phyloP scores from a whole-genome alignment of 2,113 vertebrate genomes.

The Crocuta crocuta region DNA sequence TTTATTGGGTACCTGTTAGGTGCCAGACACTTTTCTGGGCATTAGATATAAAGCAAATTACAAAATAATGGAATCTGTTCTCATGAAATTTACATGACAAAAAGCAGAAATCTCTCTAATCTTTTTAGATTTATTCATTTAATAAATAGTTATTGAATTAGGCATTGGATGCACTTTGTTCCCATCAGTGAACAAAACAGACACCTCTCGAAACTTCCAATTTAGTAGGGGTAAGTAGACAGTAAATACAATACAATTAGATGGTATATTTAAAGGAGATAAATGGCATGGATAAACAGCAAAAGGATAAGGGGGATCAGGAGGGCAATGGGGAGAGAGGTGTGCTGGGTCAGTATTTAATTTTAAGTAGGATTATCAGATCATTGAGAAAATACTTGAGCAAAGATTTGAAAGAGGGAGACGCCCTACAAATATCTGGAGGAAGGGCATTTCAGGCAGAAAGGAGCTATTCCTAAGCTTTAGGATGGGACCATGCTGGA shows the following conservation, averaged over 20 bases:
- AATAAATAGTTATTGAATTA: not conserved
- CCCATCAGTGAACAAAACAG: not conserved
- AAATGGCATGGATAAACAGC: not conserved
- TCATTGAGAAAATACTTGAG: not conserved
- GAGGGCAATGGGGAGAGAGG: not conserved
- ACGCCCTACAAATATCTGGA: not conserved
- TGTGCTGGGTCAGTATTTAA: not conserved
- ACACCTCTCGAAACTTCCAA: not conserved
- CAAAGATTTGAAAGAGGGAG: not conserved
- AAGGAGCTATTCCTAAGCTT: not conserved
- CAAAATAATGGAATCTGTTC: not conserved
- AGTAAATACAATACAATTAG: not conserved
- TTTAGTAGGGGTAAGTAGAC: not conserved
- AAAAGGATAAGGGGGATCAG: too few relatives aligned
- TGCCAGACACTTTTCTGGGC: not conserved
- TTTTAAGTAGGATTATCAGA: not conserved
- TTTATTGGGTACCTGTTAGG: not conserved
- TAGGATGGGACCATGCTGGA: not conserved
- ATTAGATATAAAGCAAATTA: not conserved
- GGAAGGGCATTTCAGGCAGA: not conserved
- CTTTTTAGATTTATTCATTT: not conserved
- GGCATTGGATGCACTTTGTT: not conserved
- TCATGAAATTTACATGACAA: not conserved
- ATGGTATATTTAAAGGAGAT: not conserved
- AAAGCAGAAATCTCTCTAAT: not conserved